Percentiles rank a stretch among this genome's conserved stretches.
phyloP scores from a whole-genome alignment of 2,888 invertebrate species.

The Hipparchia semele region DNA sequence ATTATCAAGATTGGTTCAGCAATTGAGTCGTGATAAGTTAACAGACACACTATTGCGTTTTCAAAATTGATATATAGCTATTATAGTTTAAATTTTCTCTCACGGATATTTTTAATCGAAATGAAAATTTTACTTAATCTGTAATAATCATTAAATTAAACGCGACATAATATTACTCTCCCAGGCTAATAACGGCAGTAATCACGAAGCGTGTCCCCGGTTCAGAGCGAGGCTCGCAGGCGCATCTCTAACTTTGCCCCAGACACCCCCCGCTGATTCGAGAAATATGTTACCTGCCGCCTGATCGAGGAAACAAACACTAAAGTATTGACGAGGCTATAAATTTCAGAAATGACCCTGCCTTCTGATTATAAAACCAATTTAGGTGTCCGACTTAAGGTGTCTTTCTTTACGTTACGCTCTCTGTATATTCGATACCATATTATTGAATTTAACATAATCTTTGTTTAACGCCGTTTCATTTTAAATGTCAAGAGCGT shows the following conservation, averaged over 20 bases:
- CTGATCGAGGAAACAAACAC: slow-evolving; percentile 71
- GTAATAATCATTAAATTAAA: slow-evolving; percentile 16
- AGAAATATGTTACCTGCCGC: slow-evolving; percentile 74
- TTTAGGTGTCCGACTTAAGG: slow-evolving; percentile 56
- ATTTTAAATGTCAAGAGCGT: slow-evolving; percentile 34
- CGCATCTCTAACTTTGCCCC: slow-evolving; percentile 58
- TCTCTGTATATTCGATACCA: slow-evolving; percentile 47
- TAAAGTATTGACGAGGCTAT: slow-evolving; percentile 69
- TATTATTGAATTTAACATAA: slow-evolving; percentile 39
- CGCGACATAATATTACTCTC: slow-evolving; percentile 15
- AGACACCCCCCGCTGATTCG: slow-evolving; percentile 71
- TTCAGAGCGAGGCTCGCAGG: slow-evolving; percentile 53
- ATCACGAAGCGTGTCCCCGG: slow-evolving; percentile 34
- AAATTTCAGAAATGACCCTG: slow-evolving; percentile 70
- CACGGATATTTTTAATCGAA: neutral
- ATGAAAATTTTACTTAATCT: neutral
- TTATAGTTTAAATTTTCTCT: neutral
- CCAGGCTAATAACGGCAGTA: slow-evolving; percentile 29
- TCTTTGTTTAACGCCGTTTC: slow-evolving; percentile 35
- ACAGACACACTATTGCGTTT: neutral
- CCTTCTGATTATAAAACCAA: slow-evolving; percentile 74
- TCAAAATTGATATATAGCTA: neutral
- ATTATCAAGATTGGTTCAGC: too few relatives aligned
- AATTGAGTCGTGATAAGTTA: too few relatives aligned
- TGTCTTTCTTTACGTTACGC: slow-evolving; percentile 47